Conservation (phyloP, 2,797 vertebrate genomes). For the Acanthornis magna region DNA sequence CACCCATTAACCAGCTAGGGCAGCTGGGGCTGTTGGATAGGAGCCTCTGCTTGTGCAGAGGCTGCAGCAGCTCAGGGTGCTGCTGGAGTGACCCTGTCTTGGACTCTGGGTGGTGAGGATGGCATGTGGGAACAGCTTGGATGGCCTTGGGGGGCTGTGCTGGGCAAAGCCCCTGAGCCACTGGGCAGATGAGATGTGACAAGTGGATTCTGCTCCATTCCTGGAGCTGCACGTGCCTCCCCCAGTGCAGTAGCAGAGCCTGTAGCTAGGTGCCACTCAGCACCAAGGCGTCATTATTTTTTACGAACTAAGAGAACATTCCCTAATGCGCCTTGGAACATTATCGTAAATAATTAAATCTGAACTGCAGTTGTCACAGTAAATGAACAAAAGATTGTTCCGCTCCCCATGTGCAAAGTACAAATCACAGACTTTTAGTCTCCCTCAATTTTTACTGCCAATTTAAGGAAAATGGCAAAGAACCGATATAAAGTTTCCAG, state of each 20-base stretch:
- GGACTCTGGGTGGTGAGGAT: not conserved
- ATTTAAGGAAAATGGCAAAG: slow-evolving; percentile 4
- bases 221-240: not conserved
- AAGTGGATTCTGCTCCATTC: rapidly evolving
- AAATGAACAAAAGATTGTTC: slow-evolving; percentile 65
- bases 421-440: slow-evolving; percentile 47
- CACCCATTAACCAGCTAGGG: not conserved
- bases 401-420: slow-evolving; percentile 47
- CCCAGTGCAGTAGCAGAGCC: not conserved
- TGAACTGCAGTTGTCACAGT: slow-evolving; percentile 58
- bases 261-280: slow-evolving; percentile 41
- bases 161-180: not conserved
- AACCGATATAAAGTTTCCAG: not conserved
- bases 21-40: not conserved
- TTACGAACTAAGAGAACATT: slow-evolving; percentile 8
- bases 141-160: not conserved
- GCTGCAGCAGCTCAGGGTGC: not conserved
- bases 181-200: rapidly evolving
- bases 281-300: not conserved
- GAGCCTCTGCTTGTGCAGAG: rapidly evolving
- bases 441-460: slow-evolving; percentile 42
- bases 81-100: not conserved
- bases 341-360: slow-evolving; percentile 65
- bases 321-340: slow-evolving; percentile 40
- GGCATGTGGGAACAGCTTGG: not conserved